A percentile compares a stretch with the other conserved stretches of the same genome.
Evolutionary conservation across 2,113 vertebrate species (phyloP).

Genomic region (Paratilapia polleni): DNA sequence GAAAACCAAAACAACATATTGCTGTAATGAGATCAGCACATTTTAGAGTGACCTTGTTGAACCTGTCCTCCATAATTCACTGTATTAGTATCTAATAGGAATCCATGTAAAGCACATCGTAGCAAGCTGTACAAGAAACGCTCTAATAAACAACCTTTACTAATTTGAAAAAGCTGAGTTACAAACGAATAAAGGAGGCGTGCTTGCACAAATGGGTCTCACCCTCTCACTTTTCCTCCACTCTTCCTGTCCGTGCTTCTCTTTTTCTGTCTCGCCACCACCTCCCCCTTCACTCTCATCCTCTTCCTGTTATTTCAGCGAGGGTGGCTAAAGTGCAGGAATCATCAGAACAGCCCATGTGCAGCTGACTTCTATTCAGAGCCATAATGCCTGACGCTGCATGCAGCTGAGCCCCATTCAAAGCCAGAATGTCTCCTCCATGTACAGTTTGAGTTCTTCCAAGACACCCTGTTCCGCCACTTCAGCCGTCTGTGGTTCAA

Average conservation of each 20-base stretch:
- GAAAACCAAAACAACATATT: not conserved
- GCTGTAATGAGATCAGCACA: not conserved
- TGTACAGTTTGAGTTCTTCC: slow-evolving; percentile 14
- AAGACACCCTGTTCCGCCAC: slow-evolving; percentile 55
- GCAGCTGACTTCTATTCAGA: slow-evolving; percentile 69
- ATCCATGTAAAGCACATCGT: not conserved
- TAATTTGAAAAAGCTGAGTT: not conserved
- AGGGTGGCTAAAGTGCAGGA: slow-evolving; percentile 50
- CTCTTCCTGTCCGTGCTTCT: slow-evolving; percentile 20
- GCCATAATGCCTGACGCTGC: slow-evolving; percentile 33
- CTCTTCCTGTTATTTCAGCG: slow-evolving; percentile 56
- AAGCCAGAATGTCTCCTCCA: slow-evolving; percentile 36
- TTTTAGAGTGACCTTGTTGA: not conserved
- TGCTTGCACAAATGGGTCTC: not conserved
- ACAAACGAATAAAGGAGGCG: not conserved
- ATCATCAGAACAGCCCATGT: slow-evolving; percentile 27
- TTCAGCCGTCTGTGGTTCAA: slow-evolving; percentile 37
- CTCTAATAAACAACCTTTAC: not conserved
- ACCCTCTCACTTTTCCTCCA: not conserved
- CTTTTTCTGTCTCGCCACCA: not conserved
- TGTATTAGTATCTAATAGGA: not conserved
- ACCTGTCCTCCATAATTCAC: not conserved
- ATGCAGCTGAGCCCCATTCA: slow-evolving; percentile 70
- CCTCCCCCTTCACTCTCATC: not conserved
- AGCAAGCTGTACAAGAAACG: not conserved